phyloP scores from a whole-genome alignment of 2,888 invertebrate species.

The Pocota personata region DNA sequence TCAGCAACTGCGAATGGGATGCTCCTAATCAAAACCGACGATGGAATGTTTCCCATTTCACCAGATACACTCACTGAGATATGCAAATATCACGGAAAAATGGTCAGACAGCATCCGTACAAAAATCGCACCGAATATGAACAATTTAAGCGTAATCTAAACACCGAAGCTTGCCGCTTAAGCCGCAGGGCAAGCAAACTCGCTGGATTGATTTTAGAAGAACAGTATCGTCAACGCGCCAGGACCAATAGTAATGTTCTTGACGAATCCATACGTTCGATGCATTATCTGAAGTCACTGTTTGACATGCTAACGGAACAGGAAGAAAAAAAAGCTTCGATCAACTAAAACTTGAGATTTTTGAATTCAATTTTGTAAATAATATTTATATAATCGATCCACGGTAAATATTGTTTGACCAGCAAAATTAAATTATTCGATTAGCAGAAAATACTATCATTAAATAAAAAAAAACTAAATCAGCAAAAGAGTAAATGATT shows the following conservation, averaged over 20 bases:
- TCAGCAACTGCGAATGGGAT: neutral
- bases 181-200: constrained; percentile 76
- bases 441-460: too few relatives aligned
- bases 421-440: too few relatives aligned
- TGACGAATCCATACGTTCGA: constrained; percentile 77
- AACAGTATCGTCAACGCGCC: constrained; percentile 75
- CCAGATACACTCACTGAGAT: constrained; percentile 73
- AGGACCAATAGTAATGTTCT: constrained; percentile 75
- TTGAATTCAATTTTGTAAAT: neutral
- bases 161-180: constrained; percentile 74
- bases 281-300: constrained; percentile 77
- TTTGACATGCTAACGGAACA: constrained; percentile 69
- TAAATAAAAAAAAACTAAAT: too few relatives aligned
- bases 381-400: too few relatives aligned
- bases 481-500: too few relatives aligned
- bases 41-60: constrained; percentile 24
- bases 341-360: neutral
- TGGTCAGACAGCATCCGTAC: constrained; percentile 71
- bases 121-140: constrained; percentile 67
- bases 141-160: constrained; percentile 65
- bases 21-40: constrained; percentile 36
- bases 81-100: constrained; percentile 75
- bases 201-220: constrained; percentile 76
- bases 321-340: constrained; percentile 30
- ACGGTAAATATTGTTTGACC: too few relatives aligned